These are phyloP conservation scores for Tachina fera DNA, from an alignment of 2,888 invertebrate genomes.

Conservation along the genomic window DNA sequence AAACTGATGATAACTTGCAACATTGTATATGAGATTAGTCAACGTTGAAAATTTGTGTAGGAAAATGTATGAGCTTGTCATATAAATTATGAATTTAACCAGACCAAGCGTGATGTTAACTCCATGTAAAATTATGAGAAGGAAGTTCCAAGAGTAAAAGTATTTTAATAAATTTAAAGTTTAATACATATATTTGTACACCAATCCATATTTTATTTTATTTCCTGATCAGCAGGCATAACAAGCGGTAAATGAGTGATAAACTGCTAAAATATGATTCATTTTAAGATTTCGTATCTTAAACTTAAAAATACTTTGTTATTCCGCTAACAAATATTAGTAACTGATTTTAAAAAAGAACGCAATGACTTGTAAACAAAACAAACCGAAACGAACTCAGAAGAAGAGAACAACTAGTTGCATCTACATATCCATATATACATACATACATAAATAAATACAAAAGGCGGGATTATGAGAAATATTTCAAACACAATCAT, in stretches of 20 bases:
- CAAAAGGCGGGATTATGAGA: too few species aligned
- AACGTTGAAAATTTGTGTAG: slow-evolving; percentile 38
- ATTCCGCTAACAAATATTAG: slow-evolving; percentile 6
- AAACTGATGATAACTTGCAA: slow-evolving; percentile 43
- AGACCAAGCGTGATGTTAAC: slow-evolving; percentile 1
- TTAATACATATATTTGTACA: background rate
- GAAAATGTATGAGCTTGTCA: slow-evolving; percentile 33
- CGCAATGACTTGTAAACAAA: slow-evolving; percentile 39
- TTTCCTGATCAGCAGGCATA: too few species aligned
- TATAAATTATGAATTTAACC: slow-evolving; percentile 31
- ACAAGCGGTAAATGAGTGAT: background rate
- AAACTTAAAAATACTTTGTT: slow-evolving; percentile 27
- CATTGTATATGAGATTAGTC: slow-evolving; percentile 45
- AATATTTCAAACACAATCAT: too few species aligned
- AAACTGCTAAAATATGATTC: background rate
- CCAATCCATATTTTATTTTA: too few species aligned
- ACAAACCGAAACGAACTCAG: background rate
- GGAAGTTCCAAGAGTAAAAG: slow-evolving; percentile 6
- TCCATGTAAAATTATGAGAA: background rate
- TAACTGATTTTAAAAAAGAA: slow-evolving; percentile 30
- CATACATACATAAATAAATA: too few species aligned
- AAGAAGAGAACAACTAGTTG: slow-evolving; percentile 29
- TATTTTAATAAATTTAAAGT: background rate
- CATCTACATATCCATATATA: background rate
- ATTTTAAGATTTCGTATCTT: background rate